Base-by-base conservation (phyloP, 2,888 invertebrate species). In the Hipparchia semele region DNA sequence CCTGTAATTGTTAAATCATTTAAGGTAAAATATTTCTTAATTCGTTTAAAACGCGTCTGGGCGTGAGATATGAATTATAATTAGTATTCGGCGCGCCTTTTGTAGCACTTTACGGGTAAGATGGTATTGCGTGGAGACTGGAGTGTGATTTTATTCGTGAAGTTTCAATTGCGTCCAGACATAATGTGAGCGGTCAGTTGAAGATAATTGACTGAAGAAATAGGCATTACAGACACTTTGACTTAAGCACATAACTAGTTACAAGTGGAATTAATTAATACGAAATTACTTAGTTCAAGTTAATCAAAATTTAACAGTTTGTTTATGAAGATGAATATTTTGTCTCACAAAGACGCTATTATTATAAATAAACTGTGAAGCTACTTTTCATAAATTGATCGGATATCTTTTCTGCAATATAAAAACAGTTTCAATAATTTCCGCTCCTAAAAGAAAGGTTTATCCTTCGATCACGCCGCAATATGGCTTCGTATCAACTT, bases 1-100 rank as follows among this genome's bases (percentile, higher is more conserved):
- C 67, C 71, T 73, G 76, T 73, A 77, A 77, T 76, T 76, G 77
- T 76, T 67, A 72, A 73, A 76, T 76, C 75, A 75, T 76, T 77
- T 75, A 75, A 74, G 65, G 69, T 71, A 73, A 76, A 76, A 75
- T 73, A 76, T 76, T 70, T 76, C 76, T 76, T 71, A 76, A 76
- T 76, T 67, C 73, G 71, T 70, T 68, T 62, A 62, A 70, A 62
- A 56, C 70, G 72, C 71, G 68, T 45, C 66, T 64, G 70, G 66
- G 62, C 71, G 75, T 68, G 71, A 70, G 67, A 54, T 71, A 75
- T 70, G 71, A 68, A 49, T 62, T 71, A 45, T 71, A 75, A 75
- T 75, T 75, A 75, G 51, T 53, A 45, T 73, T 71, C 71, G 75
- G 75, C 73, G 60, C 45, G 59, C 68, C 69, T 61, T 73, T 66